A percentile compares a stretch with the other conserved stretches of the same genome.
Conservation (phyloP, 2,113 vertebrate species). For the Semnornis frantzii region DNA sequence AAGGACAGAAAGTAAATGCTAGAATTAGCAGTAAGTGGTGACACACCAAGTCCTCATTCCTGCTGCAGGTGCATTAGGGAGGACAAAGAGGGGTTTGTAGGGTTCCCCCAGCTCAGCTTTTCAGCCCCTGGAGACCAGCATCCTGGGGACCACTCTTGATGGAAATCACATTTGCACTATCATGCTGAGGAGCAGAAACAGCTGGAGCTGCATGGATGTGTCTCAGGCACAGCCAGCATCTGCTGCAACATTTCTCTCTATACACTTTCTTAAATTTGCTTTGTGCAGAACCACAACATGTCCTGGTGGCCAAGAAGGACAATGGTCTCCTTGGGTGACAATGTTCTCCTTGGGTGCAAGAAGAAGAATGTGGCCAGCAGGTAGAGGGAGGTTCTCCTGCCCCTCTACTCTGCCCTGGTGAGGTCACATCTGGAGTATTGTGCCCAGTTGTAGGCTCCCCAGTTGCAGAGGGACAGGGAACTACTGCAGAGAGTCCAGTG, state of each 20-base stretch:
- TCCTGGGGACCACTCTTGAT: neutral
- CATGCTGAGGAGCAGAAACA: neutral
- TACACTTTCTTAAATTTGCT: neutral
- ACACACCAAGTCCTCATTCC: neutral
- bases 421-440: no score
- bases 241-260: neutral
- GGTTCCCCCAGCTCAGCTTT: neutral
- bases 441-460: no score
- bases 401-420: no score
- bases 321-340: no score
- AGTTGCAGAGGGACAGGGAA: no score
- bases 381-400: no score
- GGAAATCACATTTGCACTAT: neutral
- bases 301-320: no score
- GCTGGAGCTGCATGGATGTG: neutral
- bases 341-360: no score
- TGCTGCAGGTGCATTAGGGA: neutral
- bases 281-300: neutral
- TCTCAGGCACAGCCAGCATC: neutral
- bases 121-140: accelerated
- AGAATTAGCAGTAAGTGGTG: neutral
- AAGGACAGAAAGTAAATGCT: neutral
- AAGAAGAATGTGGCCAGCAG: no score
- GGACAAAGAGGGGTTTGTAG: neutral
- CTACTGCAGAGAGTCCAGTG: no score